These are phyloP conservation scores for Varanus salvator DNA, from an alignment of 2,113 vertebrate genomes.

Conservation along the genomic window DNA sequence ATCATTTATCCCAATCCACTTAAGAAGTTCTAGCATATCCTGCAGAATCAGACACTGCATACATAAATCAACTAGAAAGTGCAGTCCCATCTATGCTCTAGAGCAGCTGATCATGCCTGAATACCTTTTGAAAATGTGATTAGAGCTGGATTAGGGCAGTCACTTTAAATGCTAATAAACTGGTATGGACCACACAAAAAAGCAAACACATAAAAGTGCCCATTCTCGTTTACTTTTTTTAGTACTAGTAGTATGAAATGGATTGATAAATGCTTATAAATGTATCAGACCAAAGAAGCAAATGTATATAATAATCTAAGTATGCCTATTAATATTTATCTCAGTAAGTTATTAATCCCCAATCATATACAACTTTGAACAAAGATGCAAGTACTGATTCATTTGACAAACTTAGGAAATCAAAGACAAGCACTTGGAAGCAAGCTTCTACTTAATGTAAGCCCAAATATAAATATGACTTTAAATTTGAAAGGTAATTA, in stretches of 20 bases:
- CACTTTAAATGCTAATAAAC: too few species aligned
- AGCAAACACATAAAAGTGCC: too few species aligned
- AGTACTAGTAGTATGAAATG: too few species aligned
- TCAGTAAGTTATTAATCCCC: slow-evolving; percentile 10
- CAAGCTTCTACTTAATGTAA: slow-evolving; percentile 23
- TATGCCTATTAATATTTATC: not conserved
- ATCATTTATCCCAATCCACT: too few species aligned
- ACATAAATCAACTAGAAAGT: not conserved
- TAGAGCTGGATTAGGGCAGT: not conserved
- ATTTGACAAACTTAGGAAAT: not conserved
- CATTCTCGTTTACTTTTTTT: too few species aligned
- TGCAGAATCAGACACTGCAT: not conserved
- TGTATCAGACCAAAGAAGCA: not conserved
- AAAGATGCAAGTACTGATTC: slow-evolving; percentile 13
- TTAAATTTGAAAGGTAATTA: not conserved
- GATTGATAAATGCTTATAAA: not conserved
- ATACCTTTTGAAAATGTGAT: not conserved
- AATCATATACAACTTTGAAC: not conserved
- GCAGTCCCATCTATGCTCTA: not conserved
- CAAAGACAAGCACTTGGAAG: not conserved
- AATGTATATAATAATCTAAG: not conserved
- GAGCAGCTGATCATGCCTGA: not conserved
- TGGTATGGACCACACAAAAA: too few species aligned
- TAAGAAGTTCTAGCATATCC: too few species aligned
- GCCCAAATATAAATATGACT: slow-evolving; percentile 21